Base-by-base conservation (phyloP, 2,113 vertebrate species). In the Catharus bicknelli region DNA sequence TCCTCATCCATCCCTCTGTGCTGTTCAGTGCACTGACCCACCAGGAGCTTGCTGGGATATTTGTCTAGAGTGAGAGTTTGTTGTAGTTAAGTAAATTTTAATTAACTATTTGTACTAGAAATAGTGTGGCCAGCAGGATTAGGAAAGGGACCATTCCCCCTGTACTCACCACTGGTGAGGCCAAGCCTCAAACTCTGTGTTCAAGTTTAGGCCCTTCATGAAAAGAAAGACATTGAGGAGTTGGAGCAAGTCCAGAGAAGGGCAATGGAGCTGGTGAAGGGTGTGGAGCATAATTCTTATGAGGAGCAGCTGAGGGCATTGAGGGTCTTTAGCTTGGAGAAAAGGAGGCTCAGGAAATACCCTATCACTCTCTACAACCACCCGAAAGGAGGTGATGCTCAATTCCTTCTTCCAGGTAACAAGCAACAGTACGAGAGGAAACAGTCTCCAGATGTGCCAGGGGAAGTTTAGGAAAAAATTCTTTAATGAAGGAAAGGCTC, bases 261-360 rank as follows among this genome's bases (percentile, higher is more conserved):
- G 9, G 16, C 32, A 42, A 22, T 0, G 0, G 36, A 47, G 13
- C 10, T 54, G 47, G 29, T 10, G 25, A 57, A 14, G 8, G 7
- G 26, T 29, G 29, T 42, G 3, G 29, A 81, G n/a, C 1, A n/a
- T 7, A 47, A n/a, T 42, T 17, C 16, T 23, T 29, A 23, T 12
- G 7, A 57, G 42, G 13, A 67, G 13, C 3, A 1, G 5, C 14
- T 61, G 58, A 32, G 14, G 4, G 27, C 70, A 4, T 4, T 55
- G 32, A 27, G 15, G 6, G 10, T 75, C 20, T 29, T 76, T 12
- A 84, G 36, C 0, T 19, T 67, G 29, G 29, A 72, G 69, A 36
- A 84, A 5, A 51, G n/a, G 10, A 66, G n/a, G 25, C 27, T 88
- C 8, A 21, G 20, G 19, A 22, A 19, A 53, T 7, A 72, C 13